Base-by-base conservation (phyloP, 2,888 invertebrate genomes). In the Acronicta aceris region DNA sequence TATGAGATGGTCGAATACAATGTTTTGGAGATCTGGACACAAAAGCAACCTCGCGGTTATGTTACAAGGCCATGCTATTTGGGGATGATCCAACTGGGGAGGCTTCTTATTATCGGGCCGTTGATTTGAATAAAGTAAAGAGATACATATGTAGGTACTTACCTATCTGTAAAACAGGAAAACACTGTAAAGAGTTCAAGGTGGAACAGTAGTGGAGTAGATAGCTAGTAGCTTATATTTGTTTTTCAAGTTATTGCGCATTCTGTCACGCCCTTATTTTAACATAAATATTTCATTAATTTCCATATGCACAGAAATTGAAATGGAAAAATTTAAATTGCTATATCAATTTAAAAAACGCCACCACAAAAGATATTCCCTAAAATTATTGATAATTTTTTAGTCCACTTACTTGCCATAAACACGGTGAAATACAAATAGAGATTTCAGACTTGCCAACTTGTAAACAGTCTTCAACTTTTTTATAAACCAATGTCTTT, bases 51-150 rank as follows among this genome's bases (percentile, higher is more conserved):
- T 65, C 63, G 17, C 53, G 53, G 51, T 59, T 68, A 17, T 65
- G 65, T 72, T 74, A 76, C 81, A 84, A 84, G 79, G 81, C 76
- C 76, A 71, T 63, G 65, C 62, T 73, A 71, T 76, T 83, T 85
- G 83, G 87, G 83, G 72, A 74, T 68, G 71, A 69, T 81, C 85
- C 84, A 83, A 82, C 75, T 70, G 60, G 69, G 71, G 65, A 78
- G 71, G 63, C 62, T 71, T 71, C 64, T 65, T 79, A 68, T 68
- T 70, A 67, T 72, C 54, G 51, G 38, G 60, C 41, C 55, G 50
- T 72, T 60, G 54, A 54, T 76, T 76, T 74, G 50, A 72, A 76
- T 76, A 65, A 76, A 62, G 51, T 55, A 36, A 61, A 43, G 50
- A 48, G 21, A 21, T 21, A 21, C 21, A 3, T 21, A n/a, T n/a